Percentiles rank a stretch among this genome's conserved stretches.
phyloP scores from a whole-genome alignment of 2,888 invertebrate species.

The Onthophagus sagittarius region DNA sequence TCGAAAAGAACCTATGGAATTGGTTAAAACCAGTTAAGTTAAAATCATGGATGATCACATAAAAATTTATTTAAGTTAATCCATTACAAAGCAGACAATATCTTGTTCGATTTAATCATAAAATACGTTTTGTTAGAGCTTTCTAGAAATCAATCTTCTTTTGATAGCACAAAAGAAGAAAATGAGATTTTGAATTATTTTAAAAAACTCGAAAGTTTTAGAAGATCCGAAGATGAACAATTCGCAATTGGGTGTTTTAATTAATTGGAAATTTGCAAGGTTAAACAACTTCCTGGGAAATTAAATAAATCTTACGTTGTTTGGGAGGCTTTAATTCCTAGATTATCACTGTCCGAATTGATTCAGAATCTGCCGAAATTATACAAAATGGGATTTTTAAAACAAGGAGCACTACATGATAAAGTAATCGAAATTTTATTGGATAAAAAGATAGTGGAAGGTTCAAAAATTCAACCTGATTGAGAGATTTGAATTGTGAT shows the following conservation, averaged over 20 bases:
- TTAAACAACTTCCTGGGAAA: slow-evolving; percentile 67
- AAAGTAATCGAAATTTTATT: slow-evolving; percentile 54
- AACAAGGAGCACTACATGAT: slow-evolving; percentile 51
- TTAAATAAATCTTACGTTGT: slow-evolving; percentile 62
- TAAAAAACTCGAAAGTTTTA: slow-evolving; percentile 51
- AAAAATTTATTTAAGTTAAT: slow-evolving; percentile 65
- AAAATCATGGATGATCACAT: slow-evolving; percentile 69
- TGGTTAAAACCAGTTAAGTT: slow-evolving; percentile 62
- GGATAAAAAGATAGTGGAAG: slow-evolving; percentile 48
- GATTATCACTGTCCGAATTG: slow-evolving; percentile 53
- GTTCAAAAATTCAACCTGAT: slow-evolving; percentile 52
- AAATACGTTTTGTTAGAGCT: slow-evolving; percentile 55
- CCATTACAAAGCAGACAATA: slow-evolving; percentile 54
- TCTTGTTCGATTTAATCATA: slow-evolving; percentile 40
- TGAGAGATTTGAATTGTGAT: too few relatives aligned
- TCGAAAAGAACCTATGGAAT: slow-evolving; percentile 56
- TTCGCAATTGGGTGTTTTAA: slow-evolving; percentile 53
- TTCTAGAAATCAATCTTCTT: slow-evolving; percentile 49
- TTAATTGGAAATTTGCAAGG: slow-evolving; percentile 52
- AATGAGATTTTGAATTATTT: slow-evolving; percentile 50
- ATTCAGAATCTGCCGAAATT: slow-evolving; percentile 58
- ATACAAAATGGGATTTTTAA: slow-evolving; percentile 60
- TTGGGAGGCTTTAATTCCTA: slow-evolving; percentile 59
- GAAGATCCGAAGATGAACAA: slow-evolving; percentile 47
- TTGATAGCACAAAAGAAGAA: slow-evolving; percentile 44